A percentile compares a stretch with the other conserved stretches of the same genome.
phyloP scores from a whole-genome alignment of 2,888 invertebrate genomes.

The Aleiodes leptofemur region DNA sequence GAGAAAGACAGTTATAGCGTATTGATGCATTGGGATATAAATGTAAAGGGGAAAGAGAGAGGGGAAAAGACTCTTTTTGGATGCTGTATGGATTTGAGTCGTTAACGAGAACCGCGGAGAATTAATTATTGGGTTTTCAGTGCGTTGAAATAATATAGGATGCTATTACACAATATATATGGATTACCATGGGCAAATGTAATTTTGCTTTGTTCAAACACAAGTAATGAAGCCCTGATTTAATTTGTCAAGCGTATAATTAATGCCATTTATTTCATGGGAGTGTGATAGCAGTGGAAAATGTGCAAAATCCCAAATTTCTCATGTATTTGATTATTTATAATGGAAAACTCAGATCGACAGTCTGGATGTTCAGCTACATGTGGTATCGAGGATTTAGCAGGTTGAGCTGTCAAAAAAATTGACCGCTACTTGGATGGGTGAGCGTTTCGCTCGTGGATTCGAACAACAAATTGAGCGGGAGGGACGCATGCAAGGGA shows the following conservation, averaged over 20 bases:
- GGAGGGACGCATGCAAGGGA: too few relatives aligned
- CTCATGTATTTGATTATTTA: too few relatives aligned
- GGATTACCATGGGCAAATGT: constrained; percentile 6
- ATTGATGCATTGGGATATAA: constrained; percentile 40
- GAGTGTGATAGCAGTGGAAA: neutral
- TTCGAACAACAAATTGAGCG: too few relatives aligned
- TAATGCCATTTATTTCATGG: neutral
- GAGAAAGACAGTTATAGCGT: constrained; percentile 11
- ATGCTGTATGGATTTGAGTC: constrained; percentile 14
- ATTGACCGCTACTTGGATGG: too few relatives aligned
- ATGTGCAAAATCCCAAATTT: too few relatives aligned
- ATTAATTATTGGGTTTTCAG: constrained; percentile 28
- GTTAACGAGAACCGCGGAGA: constrained; percentile 19
- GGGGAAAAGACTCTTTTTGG: constrained; percentile 15
- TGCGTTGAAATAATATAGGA: constrained; percentile 1
- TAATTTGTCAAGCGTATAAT: neutral
- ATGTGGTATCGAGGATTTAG: too few relatives aligned
- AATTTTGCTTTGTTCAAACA: constrained; percentile 30
- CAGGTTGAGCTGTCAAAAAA: too few relatives aligned
- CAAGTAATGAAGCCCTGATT: constrained; percentile 1
- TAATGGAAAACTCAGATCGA: too few relatives aligned
- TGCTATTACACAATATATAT: neutral
- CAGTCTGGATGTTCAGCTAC: too few relatives aligned
- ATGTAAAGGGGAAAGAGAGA: constrained; percentile 1
- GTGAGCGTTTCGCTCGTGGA: too few relatives aligned